Conservation (phyloP, 2,113 vertebrate species). For the Phycodurus eques region DNA sequence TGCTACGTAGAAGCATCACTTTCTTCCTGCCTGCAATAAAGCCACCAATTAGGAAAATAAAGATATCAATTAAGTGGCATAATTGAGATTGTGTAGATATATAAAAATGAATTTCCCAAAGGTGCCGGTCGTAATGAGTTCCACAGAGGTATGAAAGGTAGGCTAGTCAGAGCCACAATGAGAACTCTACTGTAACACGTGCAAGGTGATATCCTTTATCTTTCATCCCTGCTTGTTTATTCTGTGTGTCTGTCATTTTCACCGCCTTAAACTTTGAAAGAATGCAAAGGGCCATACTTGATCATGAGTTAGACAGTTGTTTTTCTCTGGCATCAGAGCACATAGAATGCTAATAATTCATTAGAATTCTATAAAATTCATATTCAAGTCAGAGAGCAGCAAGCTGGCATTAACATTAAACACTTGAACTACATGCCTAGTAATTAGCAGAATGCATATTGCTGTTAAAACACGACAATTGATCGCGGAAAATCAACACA, state of each 20-base stretch:
- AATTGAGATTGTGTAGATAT: constrained; percentile 74
- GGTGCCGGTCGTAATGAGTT: constrained; percentile 67
- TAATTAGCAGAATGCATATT: constrained; percentile 38
- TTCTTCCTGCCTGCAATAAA: constrained; percentile 37
- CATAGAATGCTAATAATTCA: constrained; percentile 14
- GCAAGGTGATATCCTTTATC: constrained; percentile 26
- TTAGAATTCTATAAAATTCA: constrained; percentile 32
- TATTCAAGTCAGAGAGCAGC: constrained; percentile 5
- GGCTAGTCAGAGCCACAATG: constrained; percentile 34
- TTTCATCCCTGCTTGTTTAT: constrained; percentile 32
- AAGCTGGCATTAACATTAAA: constrained; percentile 23
- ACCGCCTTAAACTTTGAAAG: constrained; percentile 3
- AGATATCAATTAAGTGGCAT: constrained; percentile 76
- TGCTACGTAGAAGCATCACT: constrained; percentile 16
- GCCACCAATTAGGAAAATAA: constrained; percentile 73
- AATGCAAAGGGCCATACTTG: constrained; percentile 23
- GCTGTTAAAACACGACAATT: constrained; percentile 23
- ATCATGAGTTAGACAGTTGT: constrained; percentile 26
- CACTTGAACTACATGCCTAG: constrained; percentile 14
- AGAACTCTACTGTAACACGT: constrained; percentile 22
- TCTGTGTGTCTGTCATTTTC: constrained; percentile 21
- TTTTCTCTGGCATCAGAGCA: background rate
- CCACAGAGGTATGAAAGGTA: constrained; percentile 59
- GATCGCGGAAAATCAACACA: constrained; percentile 1
- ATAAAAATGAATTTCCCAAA: constrained; percentile 70